These are phyloP conservation scores for Drosophila hawaiiensis DNA, from an alignment of 2,888 invertebrate species.

Conservation along the genomic window DNA sequence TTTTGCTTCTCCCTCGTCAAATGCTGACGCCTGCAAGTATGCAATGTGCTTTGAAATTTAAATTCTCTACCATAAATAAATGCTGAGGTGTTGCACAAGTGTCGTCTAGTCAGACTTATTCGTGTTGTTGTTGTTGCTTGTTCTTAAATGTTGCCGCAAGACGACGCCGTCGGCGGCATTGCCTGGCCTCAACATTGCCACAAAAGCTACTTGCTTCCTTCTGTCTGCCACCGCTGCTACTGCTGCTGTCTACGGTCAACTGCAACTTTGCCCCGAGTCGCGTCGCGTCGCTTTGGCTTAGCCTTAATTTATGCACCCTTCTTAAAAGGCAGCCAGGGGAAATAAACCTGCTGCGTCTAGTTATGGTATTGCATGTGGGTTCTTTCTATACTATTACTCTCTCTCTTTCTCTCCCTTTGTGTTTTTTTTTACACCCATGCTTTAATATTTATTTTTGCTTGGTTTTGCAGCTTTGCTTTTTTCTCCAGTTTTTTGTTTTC, in stretches of 20 bases:
- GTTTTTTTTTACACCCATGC: conserved; percentile 38
- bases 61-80: conserved; percentile 67
- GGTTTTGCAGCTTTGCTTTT: conserved; percentile 53
- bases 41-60: conserved; percentile 69
- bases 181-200: conserved; percentile 49
- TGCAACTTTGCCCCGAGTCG: conserved; percentile 60
- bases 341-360: conserved; percentile 63
- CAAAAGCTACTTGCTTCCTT: conserved; percentile 38
- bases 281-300: conserved; percentile 46
- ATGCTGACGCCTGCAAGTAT: conserved; percentile 62
- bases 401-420: conserved; percentile 12
- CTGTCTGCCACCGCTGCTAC: conserved; percentile 10
- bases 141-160: conserved; percentile 48
- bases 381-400: not conserved
- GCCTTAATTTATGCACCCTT: conserved; percentile 82
- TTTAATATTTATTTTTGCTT: conserved; percentile 59
- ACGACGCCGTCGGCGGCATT: conserved; percentile 37
- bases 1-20: not conserved
- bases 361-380: conserved; percentile 66
- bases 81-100: conserved; percentile 69
- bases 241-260: conserved; percentile 67
- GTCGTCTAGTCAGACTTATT: conserved; percentile 17
- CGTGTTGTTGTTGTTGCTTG: conserved; percentile 2
- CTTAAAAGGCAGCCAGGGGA: conserved; percentile 29
- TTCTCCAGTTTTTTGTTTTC: conserved; percentile 24